Percentiles rank a stretch among this genome's conserved stretches.
Evolutionary conservation across 2,888 invertebrate species (phyloP).

Genomic region (Cyaniris semiargus): DNA sequence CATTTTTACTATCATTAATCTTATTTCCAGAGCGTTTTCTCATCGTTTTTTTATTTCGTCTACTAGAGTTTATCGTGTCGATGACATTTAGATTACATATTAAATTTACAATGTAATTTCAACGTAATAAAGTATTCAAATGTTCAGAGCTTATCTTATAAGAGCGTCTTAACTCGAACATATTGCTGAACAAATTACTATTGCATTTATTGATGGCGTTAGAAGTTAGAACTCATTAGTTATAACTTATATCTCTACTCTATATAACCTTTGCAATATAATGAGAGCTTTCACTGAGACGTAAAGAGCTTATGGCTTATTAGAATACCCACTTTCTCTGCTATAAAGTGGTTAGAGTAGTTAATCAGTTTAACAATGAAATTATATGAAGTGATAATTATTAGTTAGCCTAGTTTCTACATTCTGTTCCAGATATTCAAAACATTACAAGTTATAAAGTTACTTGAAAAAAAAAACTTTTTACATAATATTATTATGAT

Average conservation of each 20-base stretch:
- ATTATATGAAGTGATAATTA: neutral
- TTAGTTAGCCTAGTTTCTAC: neutral
- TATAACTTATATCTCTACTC: neutral
- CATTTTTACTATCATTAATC: neutral
- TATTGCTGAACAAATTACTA: neutral
- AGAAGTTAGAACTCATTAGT: neutral
- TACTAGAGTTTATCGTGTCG: neutral
- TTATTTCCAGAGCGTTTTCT: neutral
- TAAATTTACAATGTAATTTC: neutral
- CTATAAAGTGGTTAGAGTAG: neutral
- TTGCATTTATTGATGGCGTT: neutral
- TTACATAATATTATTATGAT: neutral
- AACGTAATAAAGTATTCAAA: neutral
- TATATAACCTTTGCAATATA: neutral
- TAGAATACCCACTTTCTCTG: neutral
- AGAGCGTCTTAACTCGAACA: neutral
- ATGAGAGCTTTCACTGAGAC: slow-evolving; percentile 4
- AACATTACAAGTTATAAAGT: neutral
- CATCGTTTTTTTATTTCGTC: neutral
- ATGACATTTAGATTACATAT: neutral
- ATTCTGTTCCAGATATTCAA: neutral
- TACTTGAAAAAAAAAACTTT: neutral
- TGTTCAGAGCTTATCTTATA: neutral
- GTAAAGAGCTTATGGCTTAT: slow-evolving; percentile 14
- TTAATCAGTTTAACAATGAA: neutral